A percentile compares a stretch with the other conserved stretches of the same genome.
phyloP scores from a whole-genome alignment of 2,888 invertebrate species.

The Dryadula phaetusa region DNA sequence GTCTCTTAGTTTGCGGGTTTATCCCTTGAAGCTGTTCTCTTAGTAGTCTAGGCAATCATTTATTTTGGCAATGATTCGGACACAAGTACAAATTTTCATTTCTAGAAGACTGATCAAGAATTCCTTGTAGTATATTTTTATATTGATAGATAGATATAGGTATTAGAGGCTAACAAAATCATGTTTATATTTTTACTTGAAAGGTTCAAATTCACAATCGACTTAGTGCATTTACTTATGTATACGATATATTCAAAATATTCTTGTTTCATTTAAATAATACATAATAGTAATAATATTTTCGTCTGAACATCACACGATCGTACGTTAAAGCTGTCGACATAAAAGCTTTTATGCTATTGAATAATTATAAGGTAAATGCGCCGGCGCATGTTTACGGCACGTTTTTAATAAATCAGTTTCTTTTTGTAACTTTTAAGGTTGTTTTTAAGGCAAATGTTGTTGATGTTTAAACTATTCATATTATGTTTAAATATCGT shows the following conservation, averaged over 20 bases:
- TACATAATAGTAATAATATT: slow-evolving; percentile 7
- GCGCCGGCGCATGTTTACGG: slow-evolving; percentile 27
- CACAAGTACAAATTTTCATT: too few species aligned
- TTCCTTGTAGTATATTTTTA: too few species aligned
- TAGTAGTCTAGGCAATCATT: too few species aligned
- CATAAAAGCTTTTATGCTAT: slow-evolving; percentile 24
- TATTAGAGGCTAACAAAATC: too few species aligned
- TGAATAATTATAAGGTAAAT: slow-evolving; percentile 34
- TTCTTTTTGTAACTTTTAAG: not conserved
- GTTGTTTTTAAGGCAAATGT: not conserved
- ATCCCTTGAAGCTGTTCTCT: too few species aligned
- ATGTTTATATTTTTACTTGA: too few species aligned
- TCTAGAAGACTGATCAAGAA: too few species aligned
- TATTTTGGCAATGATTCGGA: too few species aligned
- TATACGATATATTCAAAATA: slow-evolving; percentile 3
- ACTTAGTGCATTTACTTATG: too few species aligned
- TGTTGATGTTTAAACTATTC: not conserved
- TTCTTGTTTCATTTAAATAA: not conserved
- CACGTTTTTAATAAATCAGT: slow-evolving; percentile 26
- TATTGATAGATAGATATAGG: too few species aligned
- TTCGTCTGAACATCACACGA: slow-evolving; percentile 1
- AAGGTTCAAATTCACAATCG: too few species aligned
- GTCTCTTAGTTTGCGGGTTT: too few species aligned
- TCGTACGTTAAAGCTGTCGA: slow-evolving; percentile 7
- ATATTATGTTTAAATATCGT: not conserved